Evolutionary conservation across 2,797 vertebrate species (phyloP), one percentile per base, ranked within the genome.

Genomic region (Galago senegalensis): DNA sequence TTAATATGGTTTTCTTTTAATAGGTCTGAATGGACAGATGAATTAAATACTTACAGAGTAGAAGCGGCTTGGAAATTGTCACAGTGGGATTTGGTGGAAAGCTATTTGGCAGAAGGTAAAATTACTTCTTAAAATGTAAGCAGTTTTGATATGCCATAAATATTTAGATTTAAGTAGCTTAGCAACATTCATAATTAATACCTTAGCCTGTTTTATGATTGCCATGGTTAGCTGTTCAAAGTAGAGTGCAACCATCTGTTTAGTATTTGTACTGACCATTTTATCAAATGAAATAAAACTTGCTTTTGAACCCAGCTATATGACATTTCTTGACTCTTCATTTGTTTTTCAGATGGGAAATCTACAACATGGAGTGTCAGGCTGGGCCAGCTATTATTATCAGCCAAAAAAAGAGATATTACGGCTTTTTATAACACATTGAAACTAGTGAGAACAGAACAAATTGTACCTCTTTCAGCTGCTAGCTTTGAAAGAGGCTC

Each of bases 401-500:
- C 99, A 18, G 99, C 99, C 46, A 99, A 99, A 98, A 99, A 99
- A 97, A 99, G 98, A 97, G 99, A 99, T 31, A 91, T 96, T 0
- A 97, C 98, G 65, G 94, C 96, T 53, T 99, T 99, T 96, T 99
- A 99, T 76, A 99, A 99, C 94, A 99, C 99, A 1, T 98, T 99
- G 98, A 99, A 99, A 98, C 93, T 99, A 88, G 99, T 99, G 91
- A 99, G 99, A 97, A 99, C 99, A 89, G 99, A 99, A 84, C 99
- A 99, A 98, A 99, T 99, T 69, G 99, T 99, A 65, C 99, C 99
- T 37, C 98, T 99, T 96, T 99, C 99, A 93, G 99, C 99, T 56
- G 99, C 99, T 95, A 99, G 99, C 98, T 99, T 99, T 89, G 99
- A 99, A 98, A 99, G 99, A 98, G 99, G 99, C 75, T 99, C 99